These are phyloP conservation scores for Microplitis mediator DNA, from an alignment of 1,140 invertebrate species.

Conservation along the genomic window DNA sequence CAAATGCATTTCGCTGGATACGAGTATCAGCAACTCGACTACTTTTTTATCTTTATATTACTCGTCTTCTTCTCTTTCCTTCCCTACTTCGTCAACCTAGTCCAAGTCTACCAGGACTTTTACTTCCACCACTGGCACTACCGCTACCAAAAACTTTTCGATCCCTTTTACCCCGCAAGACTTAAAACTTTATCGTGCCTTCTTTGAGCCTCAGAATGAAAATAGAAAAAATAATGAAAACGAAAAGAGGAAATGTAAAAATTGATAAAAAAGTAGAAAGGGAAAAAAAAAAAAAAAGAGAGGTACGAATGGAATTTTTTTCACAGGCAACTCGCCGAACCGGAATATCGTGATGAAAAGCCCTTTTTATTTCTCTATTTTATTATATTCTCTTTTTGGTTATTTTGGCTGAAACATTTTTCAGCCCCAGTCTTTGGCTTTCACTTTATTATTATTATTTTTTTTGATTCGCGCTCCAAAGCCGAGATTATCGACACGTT, in stretches of 20 bases:
- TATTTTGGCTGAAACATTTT: not conserved
- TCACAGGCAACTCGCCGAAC: conserved; percentile 28
- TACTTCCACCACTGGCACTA: not conserved
- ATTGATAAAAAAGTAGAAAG: not conserved
- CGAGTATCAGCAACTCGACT: conserved; percentile 5
- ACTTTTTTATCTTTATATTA: not conserved
- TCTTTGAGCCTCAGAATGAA: conserved; percentile 11
- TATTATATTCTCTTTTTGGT: not conserved
- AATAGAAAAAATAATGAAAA: not conserved
- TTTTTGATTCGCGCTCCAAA: not conserved
- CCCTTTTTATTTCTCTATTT: conserved; percentile 29
- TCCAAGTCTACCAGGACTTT: no score
- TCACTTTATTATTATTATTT: not conserved
- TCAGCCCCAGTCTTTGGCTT: not conserved
- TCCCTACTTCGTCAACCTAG: not conserved
- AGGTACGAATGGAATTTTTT: conserved; percentile 31
- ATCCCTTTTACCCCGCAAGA: conserved; percentile 24
- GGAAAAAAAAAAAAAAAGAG: conserved; percentile 9
- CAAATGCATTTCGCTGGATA: conserved; percentile 15
- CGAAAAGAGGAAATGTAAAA: not conserved
- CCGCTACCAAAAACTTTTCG: conserved; percentile 16
- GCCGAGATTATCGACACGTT: conserved; percentile 5
- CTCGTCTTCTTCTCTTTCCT: not conserved
- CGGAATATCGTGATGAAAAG: conserved; percentile 33
- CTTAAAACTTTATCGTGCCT: conserved; percentile 28